Base-by-base conservation (phyloP, 2,888 invertebrate species). In the Cantharis rustica region DNA sequence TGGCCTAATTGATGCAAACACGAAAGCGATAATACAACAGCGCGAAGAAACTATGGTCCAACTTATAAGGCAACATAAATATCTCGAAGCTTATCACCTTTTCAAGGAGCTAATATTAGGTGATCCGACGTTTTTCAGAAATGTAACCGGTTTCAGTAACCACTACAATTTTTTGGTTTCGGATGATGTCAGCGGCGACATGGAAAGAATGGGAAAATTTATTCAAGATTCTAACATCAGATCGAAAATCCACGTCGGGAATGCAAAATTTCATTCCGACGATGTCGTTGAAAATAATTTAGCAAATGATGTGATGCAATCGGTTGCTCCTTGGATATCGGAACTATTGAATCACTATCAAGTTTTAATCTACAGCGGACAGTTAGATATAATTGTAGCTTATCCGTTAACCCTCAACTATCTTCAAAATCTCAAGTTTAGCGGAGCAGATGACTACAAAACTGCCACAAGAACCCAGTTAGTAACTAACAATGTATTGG, bases 381-480 rank as follows among this genome's bases (percentile, higher is more conserved):
- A 98, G 85, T 86, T 98, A 80, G 98, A 98, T 86, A 94, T 98
- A 13, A 96, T 97, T 79, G 95, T 97, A 0, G 96, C 96, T 0
- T 96, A 96, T 87, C 96, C 96, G 0, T 86, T 96, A 70, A 97
- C 97, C 0, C 91, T 94, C 16, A 94, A 94, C 85, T 96, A 95
- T 86, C 88, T 98, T 27, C 90, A 91, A 80, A 90, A 92, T 71
- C 89, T 96, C 1, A 90, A 93, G 66, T 96, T 96, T 89, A 90
- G 89, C 17, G 93, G 91, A 0, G 89, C 93, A 0, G 90, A 90
- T 3, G 89, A 91, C 2, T 96, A 95, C 86, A 92, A 91, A 83
- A 89, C 88, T 1, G 93, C 95, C n/a, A n/a, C n/a, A n/a, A n/a
- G n/a, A n/a, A n/a, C n/a, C n/a, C n/a, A n/a, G n/a, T n/a, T n/a